Base-by-base conservation (phyloP, 2,113 vertebrate genomes). In the Fregata magnificens region DNA sequence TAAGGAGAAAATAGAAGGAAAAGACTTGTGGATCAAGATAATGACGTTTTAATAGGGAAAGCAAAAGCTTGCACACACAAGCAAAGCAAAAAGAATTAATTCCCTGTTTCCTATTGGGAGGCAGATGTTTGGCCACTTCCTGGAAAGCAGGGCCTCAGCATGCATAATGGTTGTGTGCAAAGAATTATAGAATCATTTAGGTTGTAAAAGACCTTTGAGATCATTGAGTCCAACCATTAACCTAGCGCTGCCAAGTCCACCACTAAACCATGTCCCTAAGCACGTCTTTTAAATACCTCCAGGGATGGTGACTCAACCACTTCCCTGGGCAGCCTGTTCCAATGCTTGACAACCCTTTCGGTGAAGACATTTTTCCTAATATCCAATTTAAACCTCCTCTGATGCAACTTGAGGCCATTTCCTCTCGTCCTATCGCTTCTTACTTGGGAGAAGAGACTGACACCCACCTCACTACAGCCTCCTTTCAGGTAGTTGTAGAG, bases 141-240 rank as follows among this genome's bases (percentile, higher is more conserved):
- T 86, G 66, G 55, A 86, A 86, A 56, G 22, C 22, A 70, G 11
- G 18, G 9, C 25, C 19, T 65, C 28, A 59, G 40, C 36, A 7
- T 56, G 10, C 5, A 1, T 71, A 29, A 16, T 50, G 25, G 10
- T 44, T 74, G 13, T 25, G 9, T 88, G 61, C 19, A 50, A 79
- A 66, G 34, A 36, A 32, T 89, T 28, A 15, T 0, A 32, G 45
- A n/a, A 47, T 52, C 0, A 0, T 67, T 77, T 67, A 5, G 5
- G 58, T 67, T 73, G 26, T 53, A 67, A 67, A 62, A 73, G 34
- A 12, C 29, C 26, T 24, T 14, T 24, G 26, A 34, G 20, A 19
- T 53, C 15, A 25, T 32, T 5, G 6, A 63, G 26, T 44, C 44
- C 70, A 82, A 4, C n/a, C 3, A 2, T 59, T 71, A 77, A 76